These are phyloP conservation scores for Potorous gilbertii DNA, from an alignment of 2,797 vertebrate species.

Conservation along the genomic window DNA sequence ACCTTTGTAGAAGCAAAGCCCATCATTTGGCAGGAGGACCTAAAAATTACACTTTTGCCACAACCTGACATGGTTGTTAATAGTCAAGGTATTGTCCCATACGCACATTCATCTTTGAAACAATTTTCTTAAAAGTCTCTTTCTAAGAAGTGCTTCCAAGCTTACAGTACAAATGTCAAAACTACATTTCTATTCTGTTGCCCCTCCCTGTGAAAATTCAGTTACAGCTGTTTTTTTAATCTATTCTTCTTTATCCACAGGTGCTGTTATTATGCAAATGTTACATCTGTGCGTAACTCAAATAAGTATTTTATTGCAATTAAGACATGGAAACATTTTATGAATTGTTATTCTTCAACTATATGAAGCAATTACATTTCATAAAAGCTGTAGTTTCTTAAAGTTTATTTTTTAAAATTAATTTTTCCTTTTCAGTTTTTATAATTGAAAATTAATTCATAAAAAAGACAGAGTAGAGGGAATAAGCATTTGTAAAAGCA, in stretches of 20 bases:
- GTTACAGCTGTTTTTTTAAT: background rate
- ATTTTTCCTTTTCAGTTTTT: slow-evolving; percentile 24
- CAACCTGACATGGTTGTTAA: background rate
- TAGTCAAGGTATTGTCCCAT: background rate
- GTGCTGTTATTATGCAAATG: slow-evolving; percentile 8
- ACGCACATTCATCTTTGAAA: background rate
- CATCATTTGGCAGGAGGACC: background rate
- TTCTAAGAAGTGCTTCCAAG: background rate
- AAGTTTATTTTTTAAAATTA: slow-evolving; percentile 14
- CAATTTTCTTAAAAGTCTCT: background rate
- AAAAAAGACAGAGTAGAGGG: background rate
- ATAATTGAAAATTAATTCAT: slow-evolving; percentile 24
- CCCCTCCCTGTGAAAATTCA: slow-evolving; percentile 9
- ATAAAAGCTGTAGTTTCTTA: background rate
- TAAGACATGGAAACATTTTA: slow-evolving; percentile 17
- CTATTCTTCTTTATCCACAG: background rate
- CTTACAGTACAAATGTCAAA: background rate
- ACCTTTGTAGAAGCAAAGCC: background rate
- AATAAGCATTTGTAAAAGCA: background rate
- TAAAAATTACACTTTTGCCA: background rate
- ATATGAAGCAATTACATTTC: slow-evolving; percentile 4
- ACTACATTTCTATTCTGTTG: background rate
- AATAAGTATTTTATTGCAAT: slow-evolving; percentile 54
- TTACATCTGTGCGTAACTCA: slow-evolving; percentile 22
- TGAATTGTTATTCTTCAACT: slow-evolving; percentile 41